These are phyloP conservation scores for Labeo catla DNA, from an alignment of 2,113 vertebrate genomes.

Conservation along the genomic window DNA sequence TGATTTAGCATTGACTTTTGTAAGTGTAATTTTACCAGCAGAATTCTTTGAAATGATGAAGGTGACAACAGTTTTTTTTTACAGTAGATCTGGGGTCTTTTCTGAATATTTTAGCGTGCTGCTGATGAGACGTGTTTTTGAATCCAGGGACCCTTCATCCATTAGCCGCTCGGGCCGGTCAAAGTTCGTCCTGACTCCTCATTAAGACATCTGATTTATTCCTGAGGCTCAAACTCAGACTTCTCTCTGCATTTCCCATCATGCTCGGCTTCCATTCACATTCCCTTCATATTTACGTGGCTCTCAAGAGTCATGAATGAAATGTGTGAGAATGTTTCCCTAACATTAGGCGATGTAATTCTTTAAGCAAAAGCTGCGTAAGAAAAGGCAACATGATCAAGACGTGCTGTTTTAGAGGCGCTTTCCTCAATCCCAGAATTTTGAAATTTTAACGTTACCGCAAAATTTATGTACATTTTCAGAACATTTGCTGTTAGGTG, in stretches of 20 bases:
- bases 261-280: slow-evolving; percentile 6
- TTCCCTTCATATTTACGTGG: neutral
- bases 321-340: neutral
- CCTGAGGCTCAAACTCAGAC: slow-evolving; percentile 36
- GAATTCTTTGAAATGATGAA: neutral
- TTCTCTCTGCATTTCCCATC: slow-evolving; percentile 25
- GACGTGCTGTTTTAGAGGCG: too few species aligned
- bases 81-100: neutral
- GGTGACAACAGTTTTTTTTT: neutral
- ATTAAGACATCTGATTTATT: slow-evolving; percentile 52
- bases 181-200: slow-evolving; percentile 41
- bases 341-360: neutral
- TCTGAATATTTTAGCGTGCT: neutral
- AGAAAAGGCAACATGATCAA: too few species aligned
- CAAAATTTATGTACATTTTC: too few species aligned
- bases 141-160: neutral
- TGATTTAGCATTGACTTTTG: neutral
- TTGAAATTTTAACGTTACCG: too few species aligned
- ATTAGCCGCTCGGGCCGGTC: slow-evolving; percentile 35
- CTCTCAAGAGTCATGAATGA: neutral
- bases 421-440: too few species aligned
- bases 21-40: neutral
- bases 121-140: neutral
- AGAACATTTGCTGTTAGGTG: too few species aligned
- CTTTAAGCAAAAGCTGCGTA: too few species aligned